These are phyloP conservation scores for Caradrina kadenii DNA, from an alignment of 2,888 invertebrate genomes.

Conservation along the genomic window DNA sequence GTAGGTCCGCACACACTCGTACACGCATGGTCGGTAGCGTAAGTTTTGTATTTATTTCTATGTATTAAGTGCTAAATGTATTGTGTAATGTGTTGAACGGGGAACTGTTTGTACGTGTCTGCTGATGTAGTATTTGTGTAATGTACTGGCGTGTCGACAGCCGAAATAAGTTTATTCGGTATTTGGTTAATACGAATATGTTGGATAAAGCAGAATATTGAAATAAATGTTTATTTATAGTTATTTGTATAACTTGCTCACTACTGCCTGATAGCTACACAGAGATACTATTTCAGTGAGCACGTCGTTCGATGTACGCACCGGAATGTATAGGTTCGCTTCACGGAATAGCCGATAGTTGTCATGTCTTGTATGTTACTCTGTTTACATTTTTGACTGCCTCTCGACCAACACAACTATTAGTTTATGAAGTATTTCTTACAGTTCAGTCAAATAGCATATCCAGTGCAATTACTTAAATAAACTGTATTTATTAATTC, in stretches of 20 bases:
- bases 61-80: constrained; percentile 79
- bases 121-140: constrained; percentile 63
- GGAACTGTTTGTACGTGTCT: constrained; percentile 48
- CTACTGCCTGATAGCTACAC: background rate
- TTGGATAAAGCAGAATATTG: no score
- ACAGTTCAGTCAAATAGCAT: constrained; percentile 3
- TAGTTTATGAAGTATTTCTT: background rate
- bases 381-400: constrained; percentile 25
- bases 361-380: constrained; percentile 55
- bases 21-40: constrained; percentile 66
- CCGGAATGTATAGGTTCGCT: constrained; percentile 58
- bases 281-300: constrained; percentile 59
- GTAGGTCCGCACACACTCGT: constrained; percentile 21
- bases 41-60: constrained; percentile 82
- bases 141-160: constrained; percentile 45
- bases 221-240: no score
- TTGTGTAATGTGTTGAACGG: constrained; percentile 69
- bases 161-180: background rate
- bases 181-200: background rate
- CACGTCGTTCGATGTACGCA: constrained; percentile 55
- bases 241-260: background rate
- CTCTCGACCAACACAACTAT: background rate
- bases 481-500: background rate
- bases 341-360: constrained; percentile 54
- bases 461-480: constrained; percentile 13